Evolutionary conservation across 64 coral and sea anemone species (phyloP).

Genomic region (Anthopleura sola): DNA sequence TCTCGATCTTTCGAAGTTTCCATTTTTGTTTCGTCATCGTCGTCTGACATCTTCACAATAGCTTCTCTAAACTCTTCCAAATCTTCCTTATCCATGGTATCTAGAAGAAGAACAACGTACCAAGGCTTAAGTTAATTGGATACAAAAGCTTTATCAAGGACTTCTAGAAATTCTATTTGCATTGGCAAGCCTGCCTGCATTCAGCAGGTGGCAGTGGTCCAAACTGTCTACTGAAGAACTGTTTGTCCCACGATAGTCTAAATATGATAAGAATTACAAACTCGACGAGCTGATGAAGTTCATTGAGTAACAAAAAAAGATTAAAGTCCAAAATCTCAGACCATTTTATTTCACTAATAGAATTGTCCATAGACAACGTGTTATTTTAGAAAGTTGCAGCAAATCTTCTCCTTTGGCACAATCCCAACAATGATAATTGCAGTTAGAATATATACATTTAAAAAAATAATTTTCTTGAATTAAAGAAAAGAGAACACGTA

Average conservation of each 20-base stretch:
- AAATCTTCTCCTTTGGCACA: too few species aligned
- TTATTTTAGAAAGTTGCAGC: too few species aligned
- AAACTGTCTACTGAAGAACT: conserved; percentile 6
- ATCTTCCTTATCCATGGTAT: conserved; percentile 17
- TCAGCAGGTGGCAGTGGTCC: conserved; percentile 7
- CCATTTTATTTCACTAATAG: too few species aligned
- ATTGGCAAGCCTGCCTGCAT: conserved; percentile 1
- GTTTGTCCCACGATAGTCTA: not conserved
- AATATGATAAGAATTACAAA: not conserved
- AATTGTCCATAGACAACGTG: too few species aligned
- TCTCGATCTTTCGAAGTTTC: not conserved
- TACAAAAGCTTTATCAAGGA: not conserved
- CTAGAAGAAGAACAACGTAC: not conserved
- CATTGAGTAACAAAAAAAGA: not conserved
- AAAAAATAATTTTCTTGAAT: too few species aligned
- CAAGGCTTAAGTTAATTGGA: not conserved
- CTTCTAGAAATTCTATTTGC: not conserved
- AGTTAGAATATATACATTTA: too few species aligned
- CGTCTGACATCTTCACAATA: conserved; percentile 12
- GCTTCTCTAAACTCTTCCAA: conserved; percentile 23
- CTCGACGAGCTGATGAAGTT: not conserved
- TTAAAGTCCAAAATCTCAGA: too few species aligned
- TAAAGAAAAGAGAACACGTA: too few species aligned
- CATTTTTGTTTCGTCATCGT: not conserved
- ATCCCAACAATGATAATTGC: too few species aligned